Percentiles rank a stretch among this genome's conserved stretches.
phyloP scores from a whole-genome alignment of 2,797 vertebrate genomes.

The Hoplostethus mediterraneus region DNA sequence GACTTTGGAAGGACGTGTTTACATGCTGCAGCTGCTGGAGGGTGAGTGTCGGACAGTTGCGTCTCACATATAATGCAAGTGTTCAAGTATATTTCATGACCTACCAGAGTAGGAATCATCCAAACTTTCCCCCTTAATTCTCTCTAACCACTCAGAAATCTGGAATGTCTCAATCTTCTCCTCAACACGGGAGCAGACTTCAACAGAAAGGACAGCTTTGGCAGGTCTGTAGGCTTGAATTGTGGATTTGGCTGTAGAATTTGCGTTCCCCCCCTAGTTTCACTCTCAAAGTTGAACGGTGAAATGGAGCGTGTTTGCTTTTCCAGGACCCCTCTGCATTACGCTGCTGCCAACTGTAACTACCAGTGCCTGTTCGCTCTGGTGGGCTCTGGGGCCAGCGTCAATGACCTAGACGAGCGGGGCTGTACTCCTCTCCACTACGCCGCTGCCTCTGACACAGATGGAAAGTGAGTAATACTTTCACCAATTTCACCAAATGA shows the following conservation, averaged over 20 bases:
- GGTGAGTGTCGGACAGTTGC: slow-evolving; percentile 83
- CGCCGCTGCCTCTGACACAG: slow-evolving; percentile 95
- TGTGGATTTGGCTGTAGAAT: slow-evolving; percentile 16
- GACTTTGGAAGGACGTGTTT: slow-evolving; percentile 99
- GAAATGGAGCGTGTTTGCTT: slow-evolving; percentile 47
- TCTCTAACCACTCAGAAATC: slow-evolving; percentile 86
- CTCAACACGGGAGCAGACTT: slow-evolving; percentile 97
- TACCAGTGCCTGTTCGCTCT: slow-evolving; percentile 99
- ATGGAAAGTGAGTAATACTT: slow-evolving; percentile 93
- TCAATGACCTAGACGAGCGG: slow-evolving; percentile 95
- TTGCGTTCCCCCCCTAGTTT: slow-evolving; percentile 1
- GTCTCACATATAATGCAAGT: background rate
- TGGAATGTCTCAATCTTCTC: slow-evolving; percentile 98
- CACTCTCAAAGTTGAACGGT: slow-evolving; percentile 30
- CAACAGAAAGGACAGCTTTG: slow-evolving; percentile 97
- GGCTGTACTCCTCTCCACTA: slow-evolving; percentile 98
- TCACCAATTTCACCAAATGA: background rate
- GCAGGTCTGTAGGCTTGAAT: slow-evolving; percentile 86
- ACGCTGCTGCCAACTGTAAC: slow-evolving; percentile 99
- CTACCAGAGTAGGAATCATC: background rate
- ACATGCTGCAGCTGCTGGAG: slow-evolving; percentile 98
- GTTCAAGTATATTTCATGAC: background rate
- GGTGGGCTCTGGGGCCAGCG: slow-evolving; percentile 97
- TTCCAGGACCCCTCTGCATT: slow-evolving; percentile 95
- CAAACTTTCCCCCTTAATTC: background rate